A percentile compares a stretch with the other conserved stretches of the same genome.
These are phyloP conservation scores for Nebria brevicollis DNA, from an alignment of 2,888 invertebrate species.

Conservation along the genomic window DNA sequence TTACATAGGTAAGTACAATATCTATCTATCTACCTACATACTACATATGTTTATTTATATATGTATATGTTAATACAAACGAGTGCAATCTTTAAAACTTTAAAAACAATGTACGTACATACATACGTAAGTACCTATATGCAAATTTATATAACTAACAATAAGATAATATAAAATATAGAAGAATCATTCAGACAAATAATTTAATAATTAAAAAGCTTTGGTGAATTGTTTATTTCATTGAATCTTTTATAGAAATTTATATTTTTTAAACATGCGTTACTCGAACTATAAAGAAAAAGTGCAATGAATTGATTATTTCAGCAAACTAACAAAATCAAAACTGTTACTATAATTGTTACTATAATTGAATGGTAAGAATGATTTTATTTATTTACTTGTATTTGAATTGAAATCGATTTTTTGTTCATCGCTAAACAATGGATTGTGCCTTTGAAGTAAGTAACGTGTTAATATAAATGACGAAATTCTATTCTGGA, in stretches of 20 bases:
- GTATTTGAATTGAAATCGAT: neutral
- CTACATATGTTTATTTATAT: too few species aligned
- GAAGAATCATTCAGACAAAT: too few species aligned
- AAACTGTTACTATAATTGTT: neutral
- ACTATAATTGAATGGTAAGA: neutral
- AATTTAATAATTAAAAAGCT: too few species aligned
- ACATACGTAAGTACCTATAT: too few species aligned
- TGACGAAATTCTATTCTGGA: neutral
- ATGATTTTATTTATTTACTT: neutral
- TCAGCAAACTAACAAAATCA: neutral
- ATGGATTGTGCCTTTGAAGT: neutral
- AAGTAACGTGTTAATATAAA: neutral
- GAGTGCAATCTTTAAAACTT: constrained; percentile 40
- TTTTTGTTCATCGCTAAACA: neutral
- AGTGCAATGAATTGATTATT: neutral
- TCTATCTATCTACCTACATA: too few species aligned
- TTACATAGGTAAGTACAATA: neutral
- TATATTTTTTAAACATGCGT: neutral
- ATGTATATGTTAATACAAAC: constrained; percentile 30
- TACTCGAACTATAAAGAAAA: neutral
- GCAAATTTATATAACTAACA: too few species aligned
- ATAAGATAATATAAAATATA: too few species aligned
- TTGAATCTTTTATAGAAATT: neutral
- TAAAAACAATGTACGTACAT: constrained; percentile 8
- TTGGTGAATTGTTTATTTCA: neutral